These are phyloP conservation scores for Rhabdomys dilectus DNA, from an alignment of 2,113 vertebrate genomes.

Conservation along the genomic window DNA sequence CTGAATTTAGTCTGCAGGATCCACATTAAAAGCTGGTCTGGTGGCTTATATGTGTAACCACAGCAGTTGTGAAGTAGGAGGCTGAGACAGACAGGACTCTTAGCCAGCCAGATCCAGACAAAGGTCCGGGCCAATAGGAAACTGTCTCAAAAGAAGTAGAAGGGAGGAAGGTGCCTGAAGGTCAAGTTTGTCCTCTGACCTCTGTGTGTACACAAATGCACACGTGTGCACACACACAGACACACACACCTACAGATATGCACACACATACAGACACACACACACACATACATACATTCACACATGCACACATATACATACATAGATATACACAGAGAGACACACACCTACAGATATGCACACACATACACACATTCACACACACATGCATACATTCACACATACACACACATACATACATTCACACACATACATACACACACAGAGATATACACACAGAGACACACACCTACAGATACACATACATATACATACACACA, in stretches of 20 bases:
- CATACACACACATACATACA: background rate
- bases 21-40: background rate
- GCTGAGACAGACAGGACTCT: background rate
- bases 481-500: background rate
- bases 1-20: background rate
- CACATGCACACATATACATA: background rate
- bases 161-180: background rate
- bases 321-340: background rate
- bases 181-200: background rate
- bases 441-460: background rate
- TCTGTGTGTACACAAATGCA: background rate
- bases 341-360: background rate
- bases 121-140: background rate
- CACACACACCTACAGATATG: accelerated
- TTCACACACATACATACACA: background rate
- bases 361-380: no score
- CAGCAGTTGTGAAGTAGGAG: background rate
- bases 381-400: no score
- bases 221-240: background rate
- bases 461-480: no score
- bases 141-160: background rate
- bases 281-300: no score
- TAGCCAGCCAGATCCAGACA: background rate
- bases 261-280: no score
- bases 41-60: background rate